These are phyloP conservation scores for Anarsia innoxiella DNA, from an alignment of 2,888 invertebrate genomes.

Conservation along the genomic window DNA sequence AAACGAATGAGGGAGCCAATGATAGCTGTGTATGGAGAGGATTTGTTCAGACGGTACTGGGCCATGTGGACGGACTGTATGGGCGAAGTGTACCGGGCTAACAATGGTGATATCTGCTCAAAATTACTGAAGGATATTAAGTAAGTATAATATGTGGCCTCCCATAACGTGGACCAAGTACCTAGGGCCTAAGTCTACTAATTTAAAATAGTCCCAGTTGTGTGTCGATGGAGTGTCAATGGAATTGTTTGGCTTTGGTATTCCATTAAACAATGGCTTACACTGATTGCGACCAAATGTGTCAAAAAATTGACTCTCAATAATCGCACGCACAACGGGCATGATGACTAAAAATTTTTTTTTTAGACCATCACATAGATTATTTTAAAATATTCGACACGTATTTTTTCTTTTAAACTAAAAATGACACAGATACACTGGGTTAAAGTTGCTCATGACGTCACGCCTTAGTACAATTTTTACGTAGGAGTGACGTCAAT, in stretches of 20 bases:
- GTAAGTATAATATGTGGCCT: slow-evolving; percentile 24
- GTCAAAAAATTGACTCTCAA: not conserved
- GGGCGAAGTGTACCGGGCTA: slow-evolving; percentile 74
- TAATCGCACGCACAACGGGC: not conserved
- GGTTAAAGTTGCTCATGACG: no score
- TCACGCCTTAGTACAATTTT: no score
- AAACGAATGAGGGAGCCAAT: slow-evolving; percentile 80
- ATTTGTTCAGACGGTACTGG: slow-evolving; percentile 78
- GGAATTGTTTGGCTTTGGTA: not conserved
- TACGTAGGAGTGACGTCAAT: no score
- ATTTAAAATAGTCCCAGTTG: no score
- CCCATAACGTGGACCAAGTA: not conserved
- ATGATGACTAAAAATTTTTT: no score
- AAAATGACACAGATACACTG: no score
- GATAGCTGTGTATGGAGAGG: slow-evolving; percentile 79
- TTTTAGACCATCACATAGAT: no score
- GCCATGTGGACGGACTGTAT: slow-evolving; percentile 79
- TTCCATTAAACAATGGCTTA: not conserved
- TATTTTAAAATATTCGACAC: no score
- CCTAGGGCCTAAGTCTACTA: no score
- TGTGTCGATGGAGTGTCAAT: not conserved
- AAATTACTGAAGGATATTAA: slow-evolving; percentile 71
- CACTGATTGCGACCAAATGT: not conserved
- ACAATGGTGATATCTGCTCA: slow-evolving; percentile 84
- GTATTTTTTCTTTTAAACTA: no score